Conservation (phyloP, 1,140 invertebrate species). For the Limonius californicus region DNA sequence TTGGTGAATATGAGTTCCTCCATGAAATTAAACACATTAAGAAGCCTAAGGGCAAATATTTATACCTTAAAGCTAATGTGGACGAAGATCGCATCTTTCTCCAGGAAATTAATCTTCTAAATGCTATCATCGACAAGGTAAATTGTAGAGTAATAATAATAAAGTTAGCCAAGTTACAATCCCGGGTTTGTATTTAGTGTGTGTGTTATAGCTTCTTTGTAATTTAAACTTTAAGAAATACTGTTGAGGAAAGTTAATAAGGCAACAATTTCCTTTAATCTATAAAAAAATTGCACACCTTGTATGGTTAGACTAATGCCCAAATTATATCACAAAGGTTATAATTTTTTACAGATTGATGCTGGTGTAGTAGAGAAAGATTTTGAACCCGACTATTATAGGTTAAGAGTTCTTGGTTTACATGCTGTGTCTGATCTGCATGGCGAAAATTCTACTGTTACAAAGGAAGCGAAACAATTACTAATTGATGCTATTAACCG, state of each 20-base stretch:
- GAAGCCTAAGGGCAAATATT: constrained; percentile 48
- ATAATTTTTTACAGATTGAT: constrained; percentile 45
- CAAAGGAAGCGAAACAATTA: constrained; percentile 64
- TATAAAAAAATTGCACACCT: no score
- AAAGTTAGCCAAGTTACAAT: no score
- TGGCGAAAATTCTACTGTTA: constrained; percentile 61
- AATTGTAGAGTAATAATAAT: no score
- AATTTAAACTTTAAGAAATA: no score
- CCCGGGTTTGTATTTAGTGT: no score
- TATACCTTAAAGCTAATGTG: constrained; percentile 54
- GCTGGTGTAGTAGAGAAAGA: constrained; percentile 52
- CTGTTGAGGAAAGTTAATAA: no score
- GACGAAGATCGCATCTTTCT: constrained; percentile 65
- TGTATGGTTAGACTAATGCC: no score
- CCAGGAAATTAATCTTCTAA: constrained; percentile 59
- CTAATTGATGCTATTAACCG: constrained; percentile 56
- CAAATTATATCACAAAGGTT: no score
- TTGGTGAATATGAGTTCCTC: constrained; percentile 50
- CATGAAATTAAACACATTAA: constrained; percentile 48
- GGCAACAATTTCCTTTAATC: no score
- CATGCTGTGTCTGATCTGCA: constrained; percentile 61
- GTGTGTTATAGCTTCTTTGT: no score
- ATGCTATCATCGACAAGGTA: constrained; percentile 58
- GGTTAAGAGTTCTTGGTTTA: constrained; percentile 60
- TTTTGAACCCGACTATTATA: constrained; percentile 61